Percentiles rank a stretch among this genome's conserved stretches.
These are phyloP conservation scores for Spilogale gracilis DNA, from an alignment of 2,113 vertebrate species.

Conservation along the genomic window DNA sequence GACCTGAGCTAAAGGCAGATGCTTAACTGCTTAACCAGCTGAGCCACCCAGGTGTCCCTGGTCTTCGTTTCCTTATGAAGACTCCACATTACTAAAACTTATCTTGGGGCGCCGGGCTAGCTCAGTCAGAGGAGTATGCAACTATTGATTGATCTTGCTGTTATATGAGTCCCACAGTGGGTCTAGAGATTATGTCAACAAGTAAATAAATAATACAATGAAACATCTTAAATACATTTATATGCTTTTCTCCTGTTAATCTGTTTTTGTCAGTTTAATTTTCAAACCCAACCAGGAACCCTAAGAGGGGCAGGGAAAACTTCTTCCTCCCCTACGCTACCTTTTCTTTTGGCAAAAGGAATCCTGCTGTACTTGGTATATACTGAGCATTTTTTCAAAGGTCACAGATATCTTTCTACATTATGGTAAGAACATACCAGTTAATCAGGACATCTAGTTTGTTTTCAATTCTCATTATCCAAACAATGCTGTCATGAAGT, in stretches of 20 bases:
- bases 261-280: background rate
- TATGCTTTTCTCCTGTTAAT: background rate
- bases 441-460: background rate
- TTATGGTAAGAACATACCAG: background rate
- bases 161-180: background rate
- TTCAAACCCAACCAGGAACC: background rate
- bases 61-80: background rate
- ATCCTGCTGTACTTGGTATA: background rate
- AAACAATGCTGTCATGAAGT: background rate
- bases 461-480: slow-evolving; percentile 1
- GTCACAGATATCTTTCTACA: background rate
- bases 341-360: slow-evolving; percentile 31
- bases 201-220: background rate
- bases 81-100: background rate
- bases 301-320: background rate
- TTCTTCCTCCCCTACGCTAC: background rate
- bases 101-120: background rate
- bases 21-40: too few relatives aligned
- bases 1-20: too few relatives aligned
- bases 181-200: background rate
- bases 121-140: background rate
- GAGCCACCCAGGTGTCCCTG: too few relatives aligned
- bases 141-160: background rate
- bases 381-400: background rate
- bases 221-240: background rate